Conservation (phyloP, 2,113 vertebrate genomes). For the Pyxicephalus adspersus region DNA sequence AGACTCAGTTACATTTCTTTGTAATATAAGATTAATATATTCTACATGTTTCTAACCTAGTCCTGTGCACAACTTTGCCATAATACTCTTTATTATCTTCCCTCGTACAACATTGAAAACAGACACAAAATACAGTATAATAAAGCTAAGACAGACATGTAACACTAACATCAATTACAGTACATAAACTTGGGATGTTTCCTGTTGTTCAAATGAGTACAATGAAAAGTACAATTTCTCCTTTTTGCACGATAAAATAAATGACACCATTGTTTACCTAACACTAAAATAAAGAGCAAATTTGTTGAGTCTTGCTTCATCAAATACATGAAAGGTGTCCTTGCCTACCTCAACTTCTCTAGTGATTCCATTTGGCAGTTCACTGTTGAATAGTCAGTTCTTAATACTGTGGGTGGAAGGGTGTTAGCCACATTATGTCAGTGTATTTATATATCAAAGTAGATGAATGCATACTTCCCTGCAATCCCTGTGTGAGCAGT, state of each 20-base stretch:
- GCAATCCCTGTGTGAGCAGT: slow-evolving; percentile 40
- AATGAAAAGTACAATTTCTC: no score
- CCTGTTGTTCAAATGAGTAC: no score
- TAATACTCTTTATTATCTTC: no score
- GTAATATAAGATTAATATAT: no score
- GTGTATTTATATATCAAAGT: slow-evolving; percentile 53
- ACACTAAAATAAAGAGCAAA: not conserved
- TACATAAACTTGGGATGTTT: no score
- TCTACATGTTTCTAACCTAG: no score
- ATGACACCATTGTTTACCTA: slow-evolving; percentile 25
- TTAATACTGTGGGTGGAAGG: slow-evolving; percentile 47
- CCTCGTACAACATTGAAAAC: no score
- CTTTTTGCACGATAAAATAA: not conserved
- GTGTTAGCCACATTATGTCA: slow-evolving; percentile 56
- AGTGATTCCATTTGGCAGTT: slow-evolving; percentile 36
- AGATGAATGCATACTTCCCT: slow-evolving; percentile 51
- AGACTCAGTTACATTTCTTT: no score
- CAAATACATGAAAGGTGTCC: slow-evolving; percentile 9
- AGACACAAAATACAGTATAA: no score
- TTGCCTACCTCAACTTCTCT: slow-evolving; percentile 41
- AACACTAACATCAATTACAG: no score
- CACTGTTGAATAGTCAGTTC: slow-evolving; percentile 37
- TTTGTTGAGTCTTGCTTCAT: not conserved
- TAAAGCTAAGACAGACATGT: no score
- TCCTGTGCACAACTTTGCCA: no score